Evolutionary conservation across 1,140 invertebrate genomes (phyloP).

Genomic region (Papilio polytes): DNA sequence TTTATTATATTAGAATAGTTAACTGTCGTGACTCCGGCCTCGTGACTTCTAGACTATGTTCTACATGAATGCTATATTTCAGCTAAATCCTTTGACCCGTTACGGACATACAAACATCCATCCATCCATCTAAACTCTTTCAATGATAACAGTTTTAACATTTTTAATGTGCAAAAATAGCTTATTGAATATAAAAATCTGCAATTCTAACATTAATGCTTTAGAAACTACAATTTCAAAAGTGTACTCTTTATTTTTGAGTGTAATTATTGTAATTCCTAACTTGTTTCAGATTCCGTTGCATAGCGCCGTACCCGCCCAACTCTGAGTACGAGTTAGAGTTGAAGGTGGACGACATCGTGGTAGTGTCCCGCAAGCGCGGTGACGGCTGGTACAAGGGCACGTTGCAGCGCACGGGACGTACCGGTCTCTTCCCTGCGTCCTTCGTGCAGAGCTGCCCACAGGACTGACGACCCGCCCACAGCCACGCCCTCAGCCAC

Average conservation of each 20-base stretch:
- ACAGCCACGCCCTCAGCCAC: too few relatives aligned
- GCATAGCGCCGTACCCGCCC: slow-evolving; percentile 97
- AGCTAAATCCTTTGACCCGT: too few relatives aligned
- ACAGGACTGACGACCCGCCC: slow-evolving; percentile 57
- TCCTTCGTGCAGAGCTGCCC: slow-evolving; percentile 93
- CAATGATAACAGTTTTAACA: too few relatives aligned
- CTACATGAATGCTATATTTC: too few relatives aligned
- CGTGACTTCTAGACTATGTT: too few relatives aligned
- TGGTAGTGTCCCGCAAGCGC: slow-evolving; percentile 95
- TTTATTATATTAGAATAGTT: too few relatives aligned
- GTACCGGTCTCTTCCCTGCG: slow-evolving; percentile 96
- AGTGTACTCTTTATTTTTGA: background rate
- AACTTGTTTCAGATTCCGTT: slow-evolving; percentile 88
- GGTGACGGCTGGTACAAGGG: slow-evolving; percentile 99
- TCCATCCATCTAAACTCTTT: too few relatives aligned
- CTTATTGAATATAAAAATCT: too few relatives aligned
- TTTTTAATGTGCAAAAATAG: too few relatives aligned
- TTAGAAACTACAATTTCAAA: background rate
- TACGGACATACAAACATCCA: too few relatives aligned
- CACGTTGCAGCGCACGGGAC: slow-evolving; percentile 93
- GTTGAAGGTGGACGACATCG: slow-evolving; percentile 94
- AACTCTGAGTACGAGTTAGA: slow-evolving; percentile 97
- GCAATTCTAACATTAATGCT: too few relatives aligned
- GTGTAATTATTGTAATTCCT: background rate
- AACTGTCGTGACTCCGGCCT: too few relatives aligned